Conservation (phyloP, 2,797 vertebrate genomes). For the Eidolon dupreanum region DNA sequence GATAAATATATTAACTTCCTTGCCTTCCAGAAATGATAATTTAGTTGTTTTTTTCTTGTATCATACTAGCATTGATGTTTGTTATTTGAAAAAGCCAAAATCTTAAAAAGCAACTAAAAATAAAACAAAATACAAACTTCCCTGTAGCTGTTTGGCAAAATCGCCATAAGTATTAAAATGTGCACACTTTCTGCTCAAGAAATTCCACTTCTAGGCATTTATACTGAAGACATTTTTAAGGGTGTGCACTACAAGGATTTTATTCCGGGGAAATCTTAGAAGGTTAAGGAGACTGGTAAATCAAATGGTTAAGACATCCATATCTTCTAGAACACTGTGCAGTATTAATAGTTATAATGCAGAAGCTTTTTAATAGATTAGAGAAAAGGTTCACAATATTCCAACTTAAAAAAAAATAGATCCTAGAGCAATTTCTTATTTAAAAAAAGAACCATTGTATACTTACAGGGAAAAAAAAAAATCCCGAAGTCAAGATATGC, state of each 20-base stretch:
- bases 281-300: background rate
- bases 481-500: background rate
- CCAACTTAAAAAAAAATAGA: background rate
- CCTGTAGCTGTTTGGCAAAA: background rate
- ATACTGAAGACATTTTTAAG: background rate
- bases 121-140: background rate
- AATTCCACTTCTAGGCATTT: background rate
- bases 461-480: background rate
- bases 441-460: background rate
- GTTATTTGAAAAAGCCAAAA: background rate
- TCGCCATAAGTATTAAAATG: background rate
- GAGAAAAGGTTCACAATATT: background rate
- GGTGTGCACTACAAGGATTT: background rate
- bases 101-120: background rate
- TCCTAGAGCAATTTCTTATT: background rate
- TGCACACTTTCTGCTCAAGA: background rate
- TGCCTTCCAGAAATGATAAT: background rate
- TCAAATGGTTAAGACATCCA: background rate
- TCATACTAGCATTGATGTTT: background rate
- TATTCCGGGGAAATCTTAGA: background rate
- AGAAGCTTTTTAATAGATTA: background rate
- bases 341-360: background rate
- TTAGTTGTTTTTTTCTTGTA: background rate
- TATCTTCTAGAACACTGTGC: background rate
- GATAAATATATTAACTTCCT: background rate